Evolutionary conservation across 2,113 vertebrate genomes (phyloP), one percentile per base, ranked within the genome.

Genomic region (Halichoerus grypus): DNA sequence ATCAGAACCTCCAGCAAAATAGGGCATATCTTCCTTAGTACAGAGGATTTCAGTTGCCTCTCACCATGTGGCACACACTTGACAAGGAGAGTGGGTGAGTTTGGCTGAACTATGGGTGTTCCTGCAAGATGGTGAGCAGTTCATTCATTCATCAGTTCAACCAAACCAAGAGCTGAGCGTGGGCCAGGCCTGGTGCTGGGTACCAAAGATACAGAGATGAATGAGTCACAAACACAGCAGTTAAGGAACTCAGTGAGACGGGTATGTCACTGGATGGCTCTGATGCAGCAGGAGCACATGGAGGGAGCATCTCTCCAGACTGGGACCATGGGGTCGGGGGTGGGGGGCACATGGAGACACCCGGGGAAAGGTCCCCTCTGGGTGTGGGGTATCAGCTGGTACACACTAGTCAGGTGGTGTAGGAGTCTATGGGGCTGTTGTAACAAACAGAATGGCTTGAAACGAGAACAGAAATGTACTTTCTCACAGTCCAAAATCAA

Each of bases 261-360:
- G 22, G 21, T 15, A 36, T 5, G 15, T 39, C 90, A 13, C 1
- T 0, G 36, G 12, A 31, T 65, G 67, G 18, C 4, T 46, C 57
- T 4, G 19, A 53, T 15, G 36, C 16, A 9, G 31, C 10, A 19
- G n/a, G 72, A 46, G 22, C 33, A 8, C 4, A 1, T 0, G 63
- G 36, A 21, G 1, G 31, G 71, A 51, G 22, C 79, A 21, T 31
- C 89, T 88, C 24, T 33, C 31, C 24, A n/a, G 36, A 15, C 2
- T 4, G 21, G 42, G 53, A n/a, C 16, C 19, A 0, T 2, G 3
- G 49, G 21, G 51, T 46, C 1, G 3, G 22, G 24, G 5, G 63
- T 5, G 28, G 7, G 22, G 71, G 12, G 6, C 8, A 16, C 15
- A 9, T 21, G 51, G 28, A 55, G 57, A 59, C 74, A 28, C 86